Evolutionary conservation across 2,113 vertebrate genomes (phyloP), one percentile per base, ranked within the genome.

Genomic region (Colinus virginianus): DNA sequence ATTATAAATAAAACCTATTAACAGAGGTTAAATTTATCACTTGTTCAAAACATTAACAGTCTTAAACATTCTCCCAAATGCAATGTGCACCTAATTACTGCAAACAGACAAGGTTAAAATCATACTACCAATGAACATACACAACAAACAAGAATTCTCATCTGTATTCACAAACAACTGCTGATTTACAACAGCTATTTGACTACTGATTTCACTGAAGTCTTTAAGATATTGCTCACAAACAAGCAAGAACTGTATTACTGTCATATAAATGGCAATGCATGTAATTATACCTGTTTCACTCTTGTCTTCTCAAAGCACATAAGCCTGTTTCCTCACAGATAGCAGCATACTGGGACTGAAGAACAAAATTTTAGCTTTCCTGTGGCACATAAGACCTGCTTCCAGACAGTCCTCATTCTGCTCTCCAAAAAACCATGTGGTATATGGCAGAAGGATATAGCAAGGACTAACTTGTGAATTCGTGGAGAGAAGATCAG

Each of bases 221-320:
- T 71, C 30, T 74, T 74, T 32, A 6, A 81, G 21, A 9, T 34
- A 80, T 67, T 46, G 26, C 7, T 7, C 13, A 9, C 2, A 1
- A 16, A 42, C 8, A 25, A 72, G 8, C 28, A 66, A 62, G 40
- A 59, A 25, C 2, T 72, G 48, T 10, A 80, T 7, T 48, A 23
- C 21, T 0, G 0, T 23, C 18, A 32, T 28, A 18, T 4, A 61
- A 87, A 55, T 4, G 8, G 7, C 17, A 4, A 34, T 15, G 15
- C 1, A 0, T 55, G 78, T 66, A 58, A 49, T 63, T 3, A 20
- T 16, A 43, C 6, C 32, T 22, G 15, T 26, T 34, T 64, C 3
- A 0, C 4, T 28, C 45, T 38, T 14, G 46, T 19, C 3, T 7
- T 8, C 1, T 6, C 49, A 11, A 8, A 11, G 12, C 10, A 9